Evolutionary conservation across 92 coral and sea anemone genomes (phyloP), one percentile per base, ranked within the genome.

Genomic region (Chrysogorgia sp.): DNA sequence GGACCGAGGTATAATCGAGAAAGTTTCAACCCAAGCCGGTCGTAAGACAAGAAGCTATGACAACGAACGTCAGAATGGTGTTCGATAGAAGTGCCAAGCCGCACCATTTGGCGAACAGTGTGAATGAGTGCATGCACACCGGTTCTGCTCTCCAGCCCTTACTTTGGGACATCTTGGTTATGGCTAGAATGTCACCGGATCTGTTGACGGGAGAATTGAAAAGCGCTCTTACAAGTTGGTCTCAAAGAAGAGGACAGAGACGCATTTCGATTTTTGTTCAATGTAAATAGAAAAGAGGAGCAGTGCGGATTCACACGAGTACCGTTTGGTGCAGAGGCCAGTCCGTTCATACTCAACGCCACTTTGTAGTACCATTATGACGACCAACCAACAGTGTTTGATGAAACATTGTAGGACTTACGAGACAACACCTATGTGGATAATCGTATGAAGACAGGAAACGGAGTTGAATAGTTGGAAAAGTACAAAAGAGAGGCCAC

Each of bases 251-350:
- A 74, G 45, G 90, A 77, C 69, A 23, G 87, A 52, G 91, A 87
- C 69, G 83, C 88, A 1, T 78, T 83, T 67, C 34, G 83, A 10
- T 83, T 83, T 69, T 71, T 87, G 74, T 79, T 83, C 58, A 60
- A 76, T 58, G 40, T 81, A 21, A 55, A 82, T 53, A 55, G 84
- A 1, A 69, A 31, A 67, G 90, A 81, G 50, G 74, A 85, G 56
- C 85, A 77, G 47, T 61, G 81, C 35, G 55, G 92, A 26, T 89
- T 86, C 45, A 50, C 92, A 21, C 31, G 84, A 63, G 82, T 81
- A 1, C 84, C 92, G 2, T 82, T 85, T 63, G 85, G 90, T 22
- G 90, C n/a, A n/a, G n/a, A n/a, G n/a, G n/a, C n/a, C n/a, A n/a
- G n/a, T n/a, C n/a, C n/a, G 75, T 83, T 83, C 59, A 45, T 86